Base-by-base conservation (phyloP, 53 echinoderm and acorn worm species). In the Astropecten irregularis region DNA sequence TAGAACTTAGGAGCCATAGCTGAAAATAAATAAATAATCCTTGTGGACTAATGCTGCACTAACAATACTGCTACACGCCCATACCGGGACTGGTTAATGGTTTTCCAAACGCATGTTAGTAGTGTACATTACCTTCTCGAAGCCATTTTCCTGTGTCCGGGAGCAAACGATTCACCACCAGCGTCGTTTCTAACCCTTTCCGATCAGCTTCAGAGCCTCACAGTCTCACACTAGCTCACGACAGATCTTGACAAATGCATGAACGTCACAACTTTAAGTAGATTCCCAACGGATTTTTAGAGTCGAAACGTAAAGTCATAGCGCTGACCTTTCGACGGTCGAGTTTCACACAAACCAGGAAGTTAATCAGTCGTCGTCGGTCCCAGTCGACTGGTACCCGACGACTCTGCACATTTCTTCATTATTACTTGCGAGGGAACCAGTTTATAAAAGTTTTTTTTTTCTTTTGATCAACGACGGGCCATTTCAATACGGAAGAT, bases 351-450 rank as follows among this genome's bases (percentile, higher is more conserved):
- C n/a, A n/a, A 61, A 61, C 65, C 35, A 35, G 65, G 65, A 65
- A 65, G 65, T 65, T 15, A n/a, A 65, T 65, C 65, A 65, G 65
- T n/a, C 36, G 65, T 38, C 38, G 38, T 11, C 53, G 16, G n/a
- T n/a, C n/a, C n/a, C n/a, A n/a, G n/a, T n/a, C n/a, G n/a, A n/a
- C n/a, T n/a, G n/a, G n/a, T n/a, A n/a, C n/a, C n/a, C n/a, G n/a
- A n/a, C n/a, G n/a, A n/a, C n/a, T n/a, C n/a, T n/a, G n/a, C n/a
- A n/a, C n/a, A n/a, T n/a, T n/a, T n/a, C n/a, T n/a, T n/a, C n/a
- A n/a, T n/a, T n/a, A n/a, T n/a, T n/a, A n/a, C n/a, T n/a, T n/a
- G n/a, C n/a, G n/a, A n/a, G n/a, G n/a, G n/a, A n/a, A n/a, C n/a
- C n/a, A n/a, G n/a, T n/a, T n/a, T n/a, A n/a, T n/a, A n/a, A n/a